Percentiles rank a stretch among this genome's conserved stretches.
Evolutionary conservation across 2,888 invertebrate species (phyloP).

Genomic region (Ophraella communa): DNA sequence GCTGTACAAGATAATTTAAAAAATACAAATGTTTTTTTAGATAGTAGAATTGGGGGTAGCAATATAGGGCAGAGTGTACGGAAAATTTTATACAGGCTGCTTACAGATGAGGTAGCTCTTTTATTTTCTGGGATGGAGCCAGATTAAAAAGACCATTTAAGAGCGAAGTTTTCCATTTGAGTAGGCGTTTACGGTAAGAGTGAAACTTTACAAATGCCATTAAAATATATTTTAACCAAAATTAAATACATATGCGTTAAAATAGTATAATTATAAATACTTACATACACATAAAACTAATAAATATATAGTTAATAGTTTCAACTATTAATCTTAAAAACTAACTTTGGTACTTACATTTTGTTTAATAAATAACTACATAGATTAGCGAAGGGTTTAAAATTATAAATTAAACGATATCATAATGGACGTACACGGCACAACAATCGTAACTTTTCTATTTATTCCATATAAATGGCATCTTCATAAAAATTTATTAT

Average conservation of each 20-base stretch:
- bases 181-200: too few relatives aligned
- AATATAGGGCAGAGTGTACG: too few relatives aligned
- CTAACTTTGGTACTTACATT: slow-evolving; percentile 16
- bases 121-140: too few relatives aligned
- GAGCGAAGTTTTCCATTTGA: too few relatives aligned
- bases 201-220: neutral
- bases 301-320: slow-evolving; percentile 13
- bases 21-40: too few relatives aligned
- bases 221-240: neutral
- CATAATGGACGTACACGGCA: slow-evolving; percentile 21
- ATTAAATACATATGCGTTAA: slow-evolving; percentile 4
- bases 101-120: too few relatives aligned
- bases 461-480: slow-evolving; percentile 29
- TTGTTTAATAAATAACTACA: neutral
- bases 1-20: too few relatives aligned
- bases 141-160: too few relatives aligned
- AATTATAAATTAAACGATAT: slow-evolving; percentile 17
- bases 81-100: too few relatives aligned
- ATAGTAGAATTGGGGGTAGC: too few relatives aligned
- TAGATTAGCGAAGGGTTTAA: neutral
- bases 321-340: neutral
- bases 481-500: slow-evolving; percentile 36
- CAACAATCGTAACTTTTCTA: slow-evolving; percentile 16
- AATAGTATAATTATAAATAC: slow-evolving; percentile 14
- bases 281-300: slow-evolving; percentile 1